Evolutionary conservation across 1,140 invertebrate genomes (phyloP).

Genomic region (Hetaerina americana): DNA sequence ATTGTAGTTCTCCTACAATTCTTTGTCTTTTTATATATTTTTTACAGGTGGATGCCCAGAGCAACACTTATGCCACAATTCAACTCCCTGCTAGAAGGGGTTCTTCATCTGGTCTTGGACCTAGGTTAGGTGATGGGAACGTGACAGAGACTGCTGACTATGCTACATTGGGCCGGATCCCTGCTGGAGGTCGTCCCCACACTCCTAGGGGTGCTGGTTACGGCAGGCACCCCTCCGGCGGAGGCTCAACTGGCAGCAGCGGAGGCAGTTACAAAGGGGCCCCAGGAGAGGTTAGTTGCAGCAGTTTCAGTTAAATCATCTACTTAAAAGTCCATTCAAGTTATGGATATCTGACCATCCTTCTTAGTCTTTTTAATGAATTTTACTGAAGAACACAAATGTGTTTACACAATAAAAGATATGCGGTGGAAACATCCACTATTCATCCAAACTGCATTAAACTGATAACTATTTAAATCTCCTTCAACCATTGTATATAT

Average conservation of each 20-base stretch:
- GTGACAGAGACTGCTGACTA: not conserved
- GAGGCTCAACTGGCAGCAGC: not conserved
- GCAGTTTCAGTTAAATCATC: too few species aligned
- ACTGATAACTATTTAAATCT: too few species aligned
- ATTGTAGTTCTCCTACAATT: not conserved
- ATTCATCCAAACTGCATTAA: too few species aligned
- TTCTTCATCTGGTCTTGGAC: constrained; percentile 28
- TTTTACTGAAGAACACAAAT: too few species aligned
- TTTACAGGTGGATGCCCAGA: constrained; percentile 18
- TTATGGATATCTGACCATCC: too few species aligned
- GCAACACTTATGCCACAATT: constrained; percentile 77
- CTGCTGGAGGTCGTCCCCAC: not conserved
- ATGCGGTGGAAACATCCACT: too few species aligned
- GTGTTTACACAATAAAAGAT: too few species aligned
- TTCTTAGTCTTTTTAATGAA: too few species aligned
- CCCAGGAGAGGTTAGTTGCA: not conserved
- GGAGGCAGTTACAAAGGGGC: not conserved
- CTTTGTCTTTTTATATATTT: too few species aligned
- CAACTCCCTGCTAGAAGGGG: constrained; percentile 46
- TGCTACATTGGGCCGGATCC: not conserved
- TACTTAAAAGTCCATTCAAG: too few species aligned
- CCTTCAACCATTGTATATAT: too few species aligned
- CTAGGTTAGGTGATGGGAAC: not conserved
- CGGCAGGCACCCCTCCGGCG: not conserved
- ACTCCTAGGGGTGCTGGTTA: not conserved